A percentile compares a stretch with the other conserved stretches of the same genome.
Evolutionary conservation across 2,888 invertebrate genomes (phyloP).

Genomic region (Malthinus seriepunctatus): DNA sequence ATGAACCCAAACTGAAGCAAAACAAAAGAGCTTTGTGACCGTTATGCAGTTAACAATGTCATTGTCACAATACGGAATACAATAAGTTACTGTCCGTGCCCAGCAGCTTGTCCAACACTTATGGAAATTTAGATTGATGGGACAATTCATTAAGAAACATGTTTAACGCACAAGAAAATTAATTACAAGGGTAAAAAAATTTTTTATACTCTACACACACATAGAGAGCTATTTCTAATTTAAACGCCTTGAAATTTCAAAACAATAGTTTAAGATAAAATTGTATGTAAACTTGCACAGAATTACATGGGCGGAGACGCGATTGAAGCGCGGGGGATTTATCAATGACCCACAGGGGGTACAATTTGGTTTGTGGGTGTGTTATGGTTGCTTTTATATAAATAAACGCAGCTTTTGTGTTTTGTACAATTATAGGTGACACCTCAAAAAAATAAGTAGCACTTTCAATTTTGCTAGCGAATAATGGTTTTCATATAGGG

Average conservation of each 20-base stretch:
- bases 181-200: slow-evolving; percentile 15
- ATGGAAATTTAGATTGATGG: slow-evolving; percentile 37
- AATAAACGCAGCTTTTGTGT: too few relatives aligned
- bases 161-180: slow-evolving; percentile 21
- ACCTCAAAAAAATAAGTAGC: too few relatives aligned
- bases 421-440: too few relatives aligned
- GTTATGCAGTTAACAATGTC: slow-evolving; percentile 50
- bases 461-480: too few relatives aligned
- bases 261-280: slow-evolving; percentile 1
- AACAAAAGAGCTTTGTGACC: slow-evolving; percentile 50
- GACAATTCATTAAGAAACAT: slow-evolving; percentile 31
- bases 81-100: slow-evolving; percentile 44
- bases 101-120: slow-evolving; percentile 38
- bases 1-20: slow-evolving; percentile 48
- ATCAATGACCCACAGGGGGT: slow-evolving; percentile 32
- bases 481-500: too few relatives aligned
- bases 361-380: slow-evolving; percentile 38
- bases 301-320: slow-evolving; percentile 26
- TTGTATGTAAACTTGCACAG: neutral
- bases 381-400: slow-evolving; percentile 7
- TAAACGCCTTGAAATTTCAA: neutral
- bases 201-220: slow-evolving; percentile 1
- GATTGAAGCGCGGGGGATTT: slow-evolving; percentile 17
- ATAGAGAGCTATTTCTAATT: neutral
- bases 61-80: slow-evolving; percentile 43